Base-by-base conservation (phyloP, 64 coral and sea anemone species). In the Montipora efflorescens region DNA sequence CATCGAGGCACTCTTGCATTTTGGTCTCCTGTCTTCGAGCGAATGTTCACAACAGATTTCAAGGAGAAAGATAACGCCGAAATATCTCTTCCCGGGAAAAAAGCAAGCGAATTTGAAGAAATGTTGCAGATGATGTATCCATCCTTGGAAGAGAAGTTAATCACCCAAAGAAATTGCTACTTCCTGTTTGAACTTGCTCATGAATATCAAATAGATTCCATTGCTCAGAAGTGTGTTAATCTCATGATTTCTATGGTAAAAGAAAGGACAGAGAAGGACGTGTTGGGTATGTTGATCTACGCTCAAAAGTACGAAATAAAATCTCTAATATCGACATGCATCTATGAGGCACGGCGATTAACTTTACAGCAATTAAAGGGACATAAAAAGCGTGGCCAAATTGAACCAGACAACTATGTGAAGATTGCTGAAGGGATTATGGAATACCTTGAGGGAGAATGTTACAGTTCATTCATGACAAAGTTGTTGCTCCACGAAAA, bases 21-120 rank as follows among this genome's bases (percentile, higher is more conserved):
- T 25, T 93, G 87, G 55, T 96, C 95, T 5, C 90, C 95, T 9
- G 91, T 96, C 4, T 96, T 96, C 68, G 91, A 93, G 20, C 53
- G 19, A 46, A 96, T 80, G 78, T 80, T 80, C 14, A 55, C 49
- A 7, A 0, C 46, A n/a, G 46, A 28, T 28, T 28, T 28, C 28
- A 28, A 28, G 28, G 28, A 28, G 28, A 28, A 28, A 28, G 28
- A 1, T 28, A 58, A 59, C 3, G 21, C 9, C 23, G 78, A 80
- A 80, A 80, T 80, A 4, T 19, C 78, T 0, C 76, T 78, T 49
- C 76, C 76, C 11, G 76, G 16, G 5, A 78, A 78, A 18, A 78
- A 78, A 78, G 78, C 49, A 58, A 58, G 6, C n/a, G 78, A 80
- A 58, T 19, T 80, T 25, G 23, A 80, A 15, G 7, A 10, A 28